Percentiles rank a stretch among this genome's conserved stretches.
These are phyloP conservation scores for Steinernema carpocapsae DNA, from an alignment of 2,888 invertebrate species.

Conservation along the genomic window DNA sequence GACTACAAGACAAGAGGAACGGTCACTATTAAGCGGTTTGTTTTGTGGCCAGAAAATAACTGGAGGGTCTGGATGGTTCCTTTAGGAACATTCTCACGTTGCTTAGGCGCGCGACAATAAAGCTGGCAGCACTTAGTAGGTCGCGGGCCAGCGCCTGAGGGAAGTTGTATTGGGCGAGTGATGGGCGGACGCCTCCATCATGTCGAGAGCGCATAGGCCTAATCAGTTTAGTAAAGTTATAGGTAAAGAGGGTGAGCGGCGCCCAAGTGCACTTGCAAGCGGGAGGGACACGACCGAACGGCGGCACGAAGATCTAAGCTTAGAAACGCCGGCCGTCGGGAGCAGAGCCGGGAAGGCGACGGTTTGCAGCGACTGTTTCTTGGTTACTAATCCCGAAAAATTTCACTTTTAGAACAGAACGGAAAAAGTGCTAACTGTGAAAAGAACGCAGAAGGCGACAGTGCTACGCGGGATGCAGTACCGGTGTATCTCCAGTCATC, in stretches of 20 bases:
- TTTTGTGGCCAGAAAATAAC: neutral
- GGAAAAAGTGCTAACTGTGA: neutral
- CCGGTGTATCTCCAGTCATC: neutral
- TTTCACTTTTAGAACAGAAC: neutral
- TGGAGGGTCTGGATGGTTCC: constrained; percentile 4
- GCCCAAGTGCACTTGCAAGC: neutral
- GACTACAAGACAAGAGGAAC: neutral
- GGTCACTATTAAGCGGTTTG: neutral
- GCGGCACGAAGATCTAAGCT: neutral
- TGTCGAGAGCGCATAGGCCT: constrained; percentile 34
- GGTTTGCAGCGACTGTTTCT: neutral
- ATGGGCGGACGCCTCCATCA: constrained; percentile 35
- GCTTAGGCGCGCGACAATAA: constrained; percentile 29
- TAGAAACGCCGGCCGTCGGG: neutral
- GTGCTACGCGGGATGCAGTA: no score
- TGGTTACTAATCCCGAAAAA: neutral
- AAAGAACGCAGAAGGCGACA: no score
- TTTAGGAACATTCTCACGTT: constrained; percentile 7
- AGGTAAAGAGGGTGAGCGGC: constrained; percentile 30
- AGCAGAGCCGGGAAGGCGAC: neutral
- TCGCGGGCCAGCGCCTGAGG: constrained; percentile 31
- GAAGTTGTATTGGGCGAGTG: constrained; percentile 29
- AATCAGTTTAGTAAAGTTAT: constrained; percentile 35
- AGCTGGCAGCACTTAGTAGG: constrained; percentile 25
- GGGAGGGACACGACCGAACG: neutral